Evolutionary conservation across 1,140 invertebrate species (phyloP).

Genomic region (Neotoxoptera formosana): DNA sequence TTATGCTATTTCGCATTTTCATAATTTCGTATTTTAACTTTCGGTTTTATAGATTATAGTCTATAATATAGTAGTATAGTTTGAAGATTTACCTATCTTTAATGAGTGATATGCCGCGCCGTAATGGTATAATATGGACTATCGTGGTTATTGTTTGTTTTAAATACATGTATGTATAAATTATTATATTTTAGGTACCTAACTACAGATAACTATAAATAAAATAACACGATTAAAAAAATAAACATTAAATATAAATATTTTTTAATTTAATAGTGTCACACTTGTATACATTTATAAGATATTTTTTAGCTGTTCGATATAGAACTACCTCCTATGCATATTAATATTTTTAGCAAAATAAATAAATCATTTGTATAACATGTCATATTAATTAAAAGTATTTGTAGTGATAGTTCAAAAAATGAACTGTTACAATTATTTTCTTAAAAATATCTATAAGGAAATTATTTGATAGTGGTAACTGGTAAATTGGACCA

Average conservation of each 20-base stretch:
- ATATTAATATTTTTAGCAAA: neutral
- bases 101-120: neutral
- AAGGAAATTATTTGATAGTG: neutral
- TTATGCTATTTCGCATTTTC: too few relatives aligned
- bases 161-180: neutral
- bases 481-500: neutral
- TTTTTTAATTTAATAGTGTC: conserved; percentile 27
- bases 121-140: too few relatives aligned
- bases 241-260: neutral
- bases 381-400: neutral
- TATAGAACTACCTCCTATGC: neutral
- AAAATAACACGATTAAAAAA: neutral
- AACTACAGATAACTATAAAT: neutral
- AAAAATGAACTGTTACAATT: too few relatives aligned
- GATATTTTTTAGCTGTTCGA: neutral
- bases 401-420: neutral
- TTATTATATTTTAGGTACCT: neutral
- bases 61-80: too few relatives aligned
- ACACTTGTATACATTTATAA: neutral
- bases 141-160: neutral
- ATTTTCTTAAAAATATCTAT: neutral
- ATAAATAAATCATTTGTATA: neutral
- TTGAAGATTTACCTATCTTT: neutral
- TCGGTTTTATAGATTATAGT: too few relatives aligned
- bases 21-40: too few relatives aligned